These are phyloP conservation scores for Sebastes trivittatus DNA, from an alignment of 2,797 vertebrate species.

Conservation along the genomic window DNA sequence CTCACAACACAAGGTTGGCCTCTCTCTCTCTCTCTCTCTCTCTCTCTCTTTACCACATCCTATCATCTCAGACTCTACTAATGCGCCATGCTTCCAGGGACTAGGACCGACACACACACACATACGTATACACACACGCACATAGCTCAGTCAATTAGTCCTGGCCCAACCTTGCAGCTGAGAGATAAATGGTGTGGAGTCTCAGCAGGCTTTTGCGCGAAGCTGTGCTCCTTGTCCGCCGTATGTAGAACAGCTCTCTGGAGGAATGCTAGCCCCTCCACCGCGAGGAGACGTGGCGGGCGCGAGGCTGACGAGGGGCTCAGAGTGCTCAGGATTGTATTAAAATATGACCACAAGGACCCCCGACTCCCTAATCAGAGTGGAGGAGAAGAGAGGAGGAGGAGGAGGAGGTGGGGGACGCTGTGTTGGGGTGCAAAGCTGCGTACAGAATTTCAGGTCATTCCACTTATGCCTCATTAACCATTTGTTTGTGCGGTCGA, in stretches of 20 bases:
- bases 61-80: conserved; percentile 71
- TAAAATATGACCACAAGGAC: conserved; percentile 67
- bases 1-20: conserved; percentile 50
- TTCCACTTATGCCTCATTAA: conserved; percentile 54
- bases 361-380: conserved; percentile 53
- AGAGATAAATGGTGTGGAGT: conserved; percentile 80
- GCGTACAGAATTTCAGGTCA: conserved; percentile 38
- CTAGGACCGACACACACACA: conserved; percentile 43
- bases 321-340: conserved; percentile 51
- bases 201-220: conserved; percentile 72
- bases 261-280: conserved; percentile 66
- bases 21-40: conserved; percentile 27
- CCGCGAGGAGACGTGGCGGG: conserved; percentile 45
- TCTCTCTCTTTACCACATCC: conserved; percentile 56
- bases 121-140: conserved; percentile 14
- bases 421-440: conserved; percentile 17
- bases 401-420: not conserved
- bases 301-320: conserved; percentile 49
- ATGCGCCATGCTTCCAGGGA: conserved; percentile 71
- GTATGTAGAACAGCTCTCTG: conserved; percentile 80
- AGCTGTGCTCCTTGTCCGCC: conserved; percentile 74
- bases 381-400: conserved; percentile 17
- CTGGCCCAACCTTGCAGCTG: conserved; percentile 75
- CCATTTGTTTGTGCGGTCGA: conserved; percentile 28
- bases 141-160: conserved; percentile 74